Evolutionary conservation across 2,113 vertebrate species (phyloP), one percentile per base, ranked within the genome.

Genomic region (Ardeotis arabs): DNA sequence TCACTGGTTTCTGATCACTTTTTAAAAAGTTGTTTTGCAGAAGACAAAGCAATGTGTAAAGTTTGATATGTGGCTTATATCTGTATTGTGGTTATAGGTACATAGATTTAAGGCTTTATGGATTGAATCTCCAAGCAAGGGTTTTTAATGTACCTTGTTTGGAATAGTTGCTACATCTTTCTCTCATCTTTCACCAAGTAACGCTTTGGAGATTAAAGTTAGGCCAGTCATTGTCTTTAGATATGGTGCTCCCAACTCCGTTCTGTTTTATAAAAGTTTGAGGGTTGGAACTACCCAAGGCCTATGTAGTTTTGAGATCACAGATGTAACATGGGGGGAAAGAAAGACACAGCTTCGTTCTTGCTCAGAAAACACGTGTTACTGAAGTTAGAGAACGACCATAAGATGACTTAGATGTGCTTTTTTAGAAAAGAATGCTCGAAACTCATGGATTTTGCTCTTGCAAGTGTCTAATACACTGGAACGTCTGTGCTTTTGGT

Each of bases 1-100:
- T 96, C 96, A 90, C 84, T 97, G 92, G 17, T 96, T 98, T 95
- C 96, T 98, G 89, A 98, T 98, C 96, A 96, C 93, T 97, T 97
- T 95, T 96, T 80, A 64, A 70, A 87, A 96, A 90, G 59, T 22
- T 47, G 47, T 90, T 97, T 90, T 79, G 41, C 84, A 79, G 86
- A 97, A 95, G 94, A 94, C 93, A 97, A 97, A 87, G 91, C 91
- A 95, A 92, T 97, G 97, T 95, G 50, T 68, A 91, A 95, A 82
- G 91, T 94, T 93, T 68, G 96, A 94, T 96, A 97, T 68, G 89
- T 94, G 93, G 49, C 47, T 93, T 29, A 6, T 89, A 56, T n/a
- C 50, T 79, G 37, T 79, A 21, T 56, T 70, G 78, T 63, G 50
- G 72, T 74, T 80, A 53, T 33, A 45, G 50, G 21, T 79, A 29